Base-by-base conservation (phyloP, 2,113 vertebrate genomes). In the Microtus montanus region DNA sequence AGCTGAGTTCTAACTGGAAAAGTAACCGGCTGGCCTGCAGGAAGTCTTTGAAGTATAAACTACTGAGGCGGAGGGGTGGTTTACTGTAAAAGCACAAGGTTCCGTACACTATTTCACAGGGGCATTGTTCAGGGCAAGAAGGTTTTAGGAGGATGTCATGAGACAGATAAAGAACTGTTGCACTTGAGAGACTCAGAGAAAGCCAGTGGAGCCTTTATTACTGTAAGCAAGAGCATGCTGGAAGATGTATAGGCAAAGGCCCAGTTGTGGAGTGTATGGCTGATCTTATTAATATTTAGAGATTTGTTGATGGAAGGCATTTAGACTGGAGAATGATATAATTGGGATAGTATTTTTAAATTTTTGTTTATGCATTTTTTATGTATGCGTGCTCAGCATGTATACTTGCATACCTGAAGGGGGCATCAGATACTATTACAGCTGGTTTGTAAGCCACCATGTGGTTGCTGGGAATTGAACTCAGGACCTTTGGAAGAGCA, bases 181-280 rank as follows among this genome's bases (percentile, higher is more conserved):
- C 54, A 24, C 74, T 75, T 80, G 73, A 93, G 28, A 68, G 8
- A 61, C 20, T 77, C n/a, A 92, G 87, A 89, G 77, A 90, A 84
- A 61, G 28, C 26, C 74, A 63, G 1, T 71, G 47, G 38, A 74
- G 0, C 22, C 38, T 75, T 44, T 75, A 44, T 83, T 7, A 44
- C 30, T 47, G 66, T 73, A 66, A 75, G 41, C 47, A 92, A 80
- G 52, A 15, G 49, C 30, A 12, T 75, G 68, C 66, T 85, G 13
- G 26, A 1, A 78, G 9, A 17, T 19, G 41, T 19, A 41, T 26
- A 78, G 54, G 28, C 24, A 20, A 85, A 93, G 70, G 70, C 24
- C 66, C 41, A 68, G 2, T 68, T 44, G 8, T 13, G 2, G 22
- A 87, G 64, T 91, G 9, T 82, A 61, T 66, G n/a, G 4, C 63